These are phyloP conservation scores for Nebria brevicollis DNA, from an alignment of 2,888 invertebrate genomes.

Conservation along the genomic window DNA sequence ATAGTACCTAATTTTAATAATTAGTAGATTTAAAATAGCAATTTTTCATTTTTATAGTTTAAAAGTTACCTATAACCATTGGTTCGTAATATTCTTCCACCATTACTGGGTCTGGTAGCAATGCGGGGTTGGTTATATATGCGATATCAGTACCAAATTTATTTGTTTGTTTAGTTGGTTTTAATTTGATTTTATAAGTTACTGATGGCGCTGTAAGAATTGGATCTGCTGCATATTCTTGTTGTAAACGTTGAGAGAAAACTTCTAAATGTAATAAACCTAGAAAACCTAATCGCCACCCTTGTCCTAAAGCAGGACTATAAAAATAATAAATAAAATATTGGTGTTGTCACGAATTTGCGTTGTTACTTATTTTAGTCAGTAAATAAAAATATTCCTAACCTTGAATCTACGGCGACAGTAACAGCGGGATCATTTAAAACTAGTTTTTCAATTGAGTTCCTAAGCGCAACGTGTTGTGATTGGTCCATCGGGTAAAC, in stretches of 20 bases:
- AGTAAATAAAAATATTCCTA: constrained; percentile 46
- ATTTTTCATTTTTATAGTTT: constrained; percentile 34
- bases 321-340: constrained; percentile 46
- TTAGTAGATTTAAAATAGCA: neutral
- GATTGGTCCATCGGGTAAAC: constrained; percentile 93
- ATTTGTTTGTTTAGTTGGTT: constrained; percentile 77
- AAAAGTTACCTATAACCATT: constrained; percentile 75
- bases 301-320: constrained; percentile 88
- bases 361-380: neutral
- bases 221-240: constrained; percentile 84
- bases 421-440: constrained; percentile 94
- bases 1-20: constrained; percentile 74
- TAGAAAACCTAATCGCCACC: constrained; percentile 88
- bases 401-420: constrained; percentile 85
- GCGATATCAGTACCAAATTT: constrained; percentile 70
- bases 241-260: constrained; percentile 84
- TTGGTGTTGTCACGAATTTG: neutral
- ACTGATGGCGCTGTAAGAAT: constrained; percentile 88
- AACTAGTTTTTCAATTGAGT: constrained; percentile 89
- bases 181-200: constrained; percentile 82
- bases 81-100: constrained; percentile 87
- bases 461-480: constrained; percentile 77
- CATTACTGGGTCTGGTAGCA: constrained; percentile 74
- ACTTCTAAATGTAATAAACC: constrained; percentile 90
- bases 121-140: constrained; percentile 78